A percentile compares a stretch with the other conserved stretches of the same genome.
These are phyloP conservation scores for Arnoldichthys spilopterus DNA, from an alignment of 2,797 vertebrate species.

Conservation along the genomic window DNA sequence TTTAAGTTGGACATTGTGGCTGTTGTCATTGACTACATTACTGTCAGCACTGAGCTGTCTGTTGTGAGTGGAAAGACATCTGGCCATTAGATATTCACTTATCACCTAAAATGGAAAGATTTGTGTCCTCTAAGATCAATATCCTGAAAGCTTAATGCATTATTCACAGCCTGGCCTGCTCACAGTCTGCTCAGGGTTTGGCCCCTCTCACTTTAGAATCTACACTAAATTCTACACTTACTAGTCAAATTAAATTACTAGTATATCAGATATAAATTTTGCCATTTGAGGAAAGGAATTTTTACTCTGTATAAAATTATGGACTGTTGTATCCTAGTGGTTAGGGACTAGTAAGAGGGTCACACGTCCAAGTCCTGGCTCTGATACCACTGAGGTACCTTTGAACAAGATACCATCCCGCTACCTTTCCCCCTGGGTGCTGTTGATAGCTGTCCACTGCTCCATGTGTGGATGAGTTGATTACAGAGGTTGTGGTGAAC, in stretches of 20 bases:
- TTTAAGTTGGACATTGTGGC: constrained; percentile 6
- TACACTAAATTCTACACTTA: neutral
- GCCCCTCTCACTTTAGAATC: constrained; percentile 30
- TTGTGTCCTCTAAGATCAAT: constrained; percentile 65
- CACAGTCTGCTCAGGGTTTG: constrained; percentile 50
- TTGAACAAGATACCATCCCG: too few species aligned
- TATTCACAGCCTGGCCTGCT: constrained; percentile 63
- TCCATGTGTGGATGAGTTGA: too few species aligned
- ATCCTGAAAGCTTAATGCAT: constrained; percentile 57
- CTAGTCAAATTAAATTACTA: neutral
- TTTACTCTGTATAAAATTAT: neutral
- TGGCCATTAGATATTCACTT: constrained; percentile 29
- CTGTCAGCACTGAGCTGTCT: constrained; percentile 40
- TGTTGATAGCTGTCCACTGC: too few species aligned
- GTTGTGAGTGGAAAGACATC: constrained; percentile 28
- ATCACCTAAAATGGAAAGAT: constrained; percentile 55
- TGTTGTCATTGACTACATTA: constrained; percentile 29
- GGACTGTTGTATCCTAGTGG: too few species aligned
- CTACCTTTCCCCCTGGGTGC: too few species aligned
- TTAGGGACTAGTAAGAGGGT: too few species aligned
- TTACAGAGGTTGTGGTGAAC: too few species aligned
- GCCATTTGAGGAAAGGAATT: too few species aligned
- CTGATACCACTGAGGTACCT: too few species aligned
- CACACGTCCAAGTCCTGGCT: too few species aligned
- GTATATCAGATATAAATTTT: neutral